Evolutionary conservation across 2,888 invertebrate genomes (phyloP).

Genomic region (Operophtera brumata): DNA sequence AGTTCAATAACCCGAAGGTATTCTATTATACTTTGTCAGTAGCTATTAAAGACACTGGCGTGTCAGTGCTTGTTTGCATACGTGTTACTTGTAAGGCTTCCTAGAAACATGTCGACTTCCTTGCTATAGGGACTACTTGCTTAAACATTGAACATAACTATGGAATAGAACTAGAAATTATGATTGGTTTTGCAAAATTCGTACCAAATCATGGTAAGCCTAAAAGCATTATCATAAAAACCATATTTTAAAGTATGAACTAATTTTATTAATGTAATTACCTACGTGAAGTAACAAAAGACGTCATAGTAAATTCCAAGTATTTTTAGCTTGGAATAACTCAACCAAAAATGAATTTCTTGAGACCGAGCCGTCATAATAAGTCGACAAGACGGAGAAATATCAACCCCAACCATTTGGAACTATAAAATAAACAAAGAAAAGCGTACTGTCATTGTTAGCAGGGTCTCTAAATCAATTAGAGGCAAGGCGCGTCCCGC

Average conservation of each 20-base stretch:
- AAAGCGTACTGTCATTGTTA: constrained; percentile 52
- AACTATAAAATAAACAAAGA: constrained; percentile 54
- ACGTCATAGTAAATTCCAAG: too few relatives aligned
- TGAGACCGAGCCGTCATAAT: neutral
- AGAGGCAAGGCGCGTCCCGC: constrained; percentile 63
- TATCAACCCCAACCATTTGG: constrained; percentile 32
- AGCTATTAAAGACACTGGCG: constrained; percentile 25
- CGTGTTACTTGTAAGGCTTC: constrained; percentile 50
- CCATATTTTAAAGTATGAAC: too few relatives aligned
- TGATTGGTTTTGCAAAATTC: neutral
- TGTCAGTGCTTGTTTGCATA: constrained; percentile 28
- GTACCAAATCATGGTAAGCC: too few relatives aligned
- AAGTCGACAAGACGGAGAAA: neutral
- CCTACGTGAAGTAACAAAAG: too few relatives aligned
- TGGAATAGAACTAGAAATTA: neutral
- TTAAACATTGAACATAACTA: too few relatives aligned
- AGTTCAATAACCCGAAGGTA: constrained; percentile 16
- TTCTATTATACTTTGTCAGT: constrained; percentile 18
- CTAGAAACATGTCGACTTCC: constrained; percentile 41
- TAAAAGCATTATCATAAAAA: too few relatives aligned
- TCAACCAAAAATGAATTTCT: too few relatives aligned
- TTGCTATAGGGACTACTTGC: constrained; percentile 3
- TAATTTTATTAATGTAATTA: too few relatives aligned
- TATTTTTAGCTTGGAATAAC: too few relatives aligned
- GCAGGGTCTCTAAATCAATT: constrained; percentile 72